These are phyloP conservation scores for Micoletzkya japonica DNA, from an alignment of 2,888 invertebrate species.

Conservation along the genomic window DNA sequence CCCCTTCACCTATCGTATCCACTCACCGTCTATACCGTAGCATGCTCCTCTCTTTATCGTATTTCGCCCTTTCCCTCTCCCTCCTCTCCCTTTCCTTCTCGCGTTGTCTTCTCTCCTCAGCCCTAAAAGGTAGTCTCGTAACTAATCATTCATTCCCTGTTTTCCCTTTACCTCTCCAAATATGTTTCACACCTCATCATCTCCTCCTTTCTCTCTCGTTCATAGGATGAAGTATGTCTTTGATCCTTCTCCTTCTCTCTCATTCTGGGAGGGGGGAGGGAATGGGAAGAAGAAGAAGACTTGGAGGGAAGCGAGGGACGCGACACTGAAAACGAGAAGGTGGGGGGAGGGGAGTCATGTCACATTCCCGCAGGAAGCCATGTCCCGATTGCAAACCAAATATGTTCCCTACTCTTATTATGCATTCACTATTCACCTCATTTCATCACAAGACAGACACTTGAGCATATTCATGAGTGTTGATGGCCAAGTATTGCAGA, in stretches of 20 bases:
- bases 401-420: too few species aligned
- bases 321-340: not conserved
- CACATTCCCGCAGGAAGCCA: too few species aligned
- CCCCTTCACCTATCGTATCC: not conserved
- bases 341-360: not conserved
- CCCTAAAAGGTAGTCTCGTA: too few species aligned
- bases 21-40: not conserved
- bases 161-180: too few species aligned
- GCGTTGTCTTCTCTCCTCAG: not conserved
- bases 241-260: not conserved
- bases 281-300: not conserved
- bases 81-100: conserved; percentile 14
- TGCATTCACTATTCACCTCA: too few species aligned
- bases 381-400: too few species aligned
- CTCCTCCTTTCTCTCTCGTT: not conserved
- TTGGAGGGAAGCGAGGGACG: not conserved
- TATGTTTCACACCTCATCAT: too few species aligned
- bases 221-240: not conserved
- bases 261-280: not conserved
- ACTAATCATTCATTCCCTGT: too few species aligned
- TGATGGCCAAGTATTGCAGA: too few species aligned
- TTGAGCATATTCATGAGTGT: too few species aligned
- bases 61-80: conserved; percentile 17
- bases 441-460: too few species aligned
- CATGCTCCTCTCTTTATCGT: not conserved